These are phyloP conservation scores for Kryptolebias ocellatus DNA, from an alignment of 2,797 vertebrate genomes.

Conservation along the genomic window DNA sequence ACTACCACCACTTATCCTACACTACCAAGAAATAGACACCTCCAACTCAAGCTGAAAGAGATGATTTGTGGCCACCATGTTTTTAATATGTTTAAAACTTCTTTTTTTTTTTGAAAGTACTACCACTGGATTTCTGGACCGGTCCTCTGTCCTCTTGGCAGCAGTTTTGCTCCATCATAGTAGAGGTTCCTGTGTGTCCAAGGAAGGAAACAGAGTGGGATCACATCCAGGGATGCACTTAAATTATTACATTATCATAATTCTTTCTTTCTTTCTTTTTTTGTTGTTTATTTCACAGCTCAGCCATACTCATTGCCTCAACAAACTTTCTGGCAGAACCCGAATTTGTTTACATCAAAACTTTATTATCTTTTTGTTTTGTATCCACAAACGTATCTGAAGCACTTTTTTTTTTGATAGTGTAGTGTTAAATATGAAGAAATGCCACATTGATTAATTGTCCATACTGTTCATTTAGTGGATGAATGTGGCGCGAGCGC, in stretches of 20 bases:
- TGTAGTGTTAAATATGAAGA: slow-evolving; percentile 78
- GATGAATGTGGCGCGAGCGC: slow-evolving; percentile 61
- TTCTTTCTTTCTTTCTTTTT: slow-evolving; percentile 46
- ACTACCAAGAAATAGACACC: slow-evolving; percentile 58
- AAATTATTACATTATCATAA: slow-evolving; percentile 70
- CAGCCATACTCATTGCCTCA: slow-evolving; percentile 79
- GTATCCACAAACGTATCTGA: slow-evolving; percentile 79
- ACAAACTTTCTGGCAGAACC: slow-evolving; percentile 72
- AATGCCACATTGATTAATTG: slow-evolving; percentile 74
- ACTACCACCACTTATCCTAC: slow-evolving; percentile 50
- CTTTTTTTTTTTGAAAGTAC: slow-evolving; percentile 75
- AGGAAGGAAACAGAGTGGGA: slow-evolving; percentile 10
- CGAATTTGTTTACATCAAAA: slow-evolving; percentile 78
- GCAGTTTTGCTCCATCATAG: slow-evolving; percentile 47
- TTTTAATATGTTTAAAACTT: slow-evolving; percentile 59
- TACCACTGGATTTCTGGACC: slow-evolving; percentile 79
- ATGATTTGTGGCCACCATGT: slow-evolving; percentile 63
- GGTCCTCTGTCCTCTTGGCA: slow-evolving; percentile 63
- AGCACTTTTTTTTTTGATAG: slow-evolving; percentile 81
- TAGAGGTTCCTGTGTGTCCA: slow-evolving; percentile 55
- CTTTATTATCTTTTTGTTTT: slow-evolving; percentile 55
- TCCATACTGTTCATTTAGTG: slow-evolving; percentile 67
- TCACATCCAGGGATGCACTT: slow-evolving; percentile 82
- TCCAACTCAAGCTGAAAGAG: slow-evolving; percentile 71
- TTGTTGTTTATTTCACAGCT: slow-evolving; percentile 68